These are phyloP conservation scores for Cotesia congregata DNA, from an alignment of 2,888 invertebrate species.

Conservation along the genomic window DNA sequence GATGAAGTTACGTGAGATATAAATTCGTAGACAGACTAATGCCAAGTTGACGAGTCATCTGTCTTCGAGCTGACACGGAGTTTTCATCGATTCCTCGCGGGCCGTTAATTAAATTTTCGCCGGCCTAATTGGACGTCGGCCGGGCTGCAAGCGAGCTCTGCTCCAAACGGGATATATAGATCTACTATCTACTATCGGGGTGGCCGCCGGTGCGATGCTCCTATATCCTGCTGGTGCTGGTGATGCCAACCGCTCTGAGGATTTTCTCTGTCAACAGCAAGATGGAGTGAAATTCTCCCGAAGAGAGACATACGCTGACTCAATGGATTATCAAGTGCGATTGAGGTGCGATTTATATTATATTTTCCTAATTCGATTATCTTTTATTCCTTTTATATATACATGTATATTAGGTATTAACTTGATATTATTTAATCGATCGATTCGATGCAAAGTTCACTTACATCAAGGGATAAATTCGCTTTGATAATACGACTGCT, in stretches of 20 bases:
- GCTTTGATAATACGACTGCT: too few species aligned
- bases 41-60: slow-evolving; percentile 31
- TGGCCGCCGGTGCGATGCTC: slow-evolving; percentile 42
- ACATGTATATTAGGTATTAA: neutral
- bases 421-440: neutral
- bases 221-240: slow-evolving; percentile 2
- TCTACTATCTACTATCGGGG: slow-evolving; percentile 47
- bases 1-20: neutral
- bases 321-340: slow-evolving; percentile 62
- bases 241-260: slow-evolving; percentile 56
- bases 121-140: slow-evolving; percentile 60
- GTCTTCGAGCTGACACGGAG: slow-evolving; percentile 43
- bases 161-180: slow-evolving; percentile 52
- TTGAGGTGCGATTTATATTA: slow-evolving; percentile 38
- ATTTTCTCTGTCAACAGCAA: slow-evolving; percentile 69
- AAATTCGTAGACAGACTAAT: slow-evolving; percentile 36
- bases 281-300: slow-evolving; percentile 69
- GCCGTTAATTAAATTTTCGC: slow-evolving; percentile 65
- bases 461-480: too few species aligned
- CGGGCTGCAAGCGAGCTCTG: slow-evolving; percentile 17
- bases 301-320: slow-evolving; percentile 68
- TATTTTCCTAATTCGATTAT: slow-evolving; percentile 5
- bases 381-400: neutral
- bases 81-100: slow-evolving; percentile 55
- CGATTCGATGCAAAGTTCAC: neutral